These are phyloP conservation scores for Macroramphosus scolopax DNA, from an alignment of 2,797 vertebrate species.

Conservation along the genomic window DNA sequence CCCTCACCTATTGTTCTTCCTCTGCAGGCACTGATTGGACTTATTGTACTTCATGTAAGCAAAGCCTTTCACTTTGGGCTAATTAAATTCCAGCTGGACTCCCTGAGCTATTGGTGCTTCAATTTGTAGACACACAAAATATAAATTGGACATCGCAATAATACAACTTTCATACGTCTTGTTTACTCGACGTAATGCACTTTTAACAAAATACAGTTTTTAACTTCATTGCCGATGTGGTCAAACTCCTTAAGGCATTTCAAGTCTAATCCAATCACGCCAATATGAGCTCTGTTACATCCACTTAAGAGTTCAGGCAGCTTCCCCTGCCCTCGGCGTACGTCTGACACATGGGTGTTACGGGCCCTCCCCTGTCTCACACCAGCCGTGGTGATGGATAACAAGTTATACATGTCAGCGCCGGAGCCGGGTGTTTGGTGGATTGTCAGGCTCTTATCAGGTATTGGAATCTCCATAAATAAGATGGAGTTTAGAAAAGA, in stretches of 20 bases:
- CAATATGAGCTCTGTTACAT: slow-evolving; percentile 42
- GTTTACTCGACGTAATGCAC: slow-evolving; percentile 32
- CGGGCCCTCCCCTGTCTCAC: slow-evolving; percentile 7
- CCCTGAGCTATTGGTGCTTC: slow-evolving; percentile 39
- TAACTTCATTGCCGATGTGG: slow-evolving; percentile 42
- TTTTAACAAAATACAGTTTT: slow-evolving; percentile 41
- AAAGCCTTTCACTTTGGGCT: slow-evolving; percentile 53
- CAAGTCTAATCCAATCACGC: slow-evolving; percentile 35
- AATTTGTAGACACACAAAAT: slow-evolving; percentile 47
- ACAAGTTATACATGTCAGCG: slow-evolving; percentile 32
- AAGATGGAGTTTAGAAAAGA: slow-evolving; percentile 14
- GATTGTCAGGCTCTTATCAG: slow-evolving; percentile 16
- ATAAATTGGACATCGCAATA: slow-evolving; percentile 32
- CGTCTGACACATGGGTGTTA: slow-evolving; percentile 38
- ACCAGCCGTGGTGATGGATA: slow-evolving; percentile 44
- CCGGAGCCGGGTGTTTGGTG: slow-evolving; percentile 8
- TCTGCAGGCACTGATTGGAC: slow-evolving; percentile 55
- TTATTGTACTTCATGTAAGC: slow-evolving; percentile 51
- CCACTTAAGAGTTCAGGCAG: slow-evolving; percentile 46
- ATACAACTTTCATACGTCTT: slow-evolving; percentile 8
- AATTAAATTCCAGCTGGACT: slow-evolving; percentile 54
- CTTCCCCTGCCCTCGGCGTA: slow-evolving; percentile 20
- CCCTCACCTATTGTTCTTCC: slow-evolving; percentile 34
- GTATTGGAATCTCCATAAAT: slow-evolving; percentile 14
- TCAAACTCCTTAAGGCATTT: slow-evolving; percentile 32